Evolutionary conservation across 2,113 vertebrate species (phyloP).

Genomic region (Hippopotamus amphibius): DNA sequence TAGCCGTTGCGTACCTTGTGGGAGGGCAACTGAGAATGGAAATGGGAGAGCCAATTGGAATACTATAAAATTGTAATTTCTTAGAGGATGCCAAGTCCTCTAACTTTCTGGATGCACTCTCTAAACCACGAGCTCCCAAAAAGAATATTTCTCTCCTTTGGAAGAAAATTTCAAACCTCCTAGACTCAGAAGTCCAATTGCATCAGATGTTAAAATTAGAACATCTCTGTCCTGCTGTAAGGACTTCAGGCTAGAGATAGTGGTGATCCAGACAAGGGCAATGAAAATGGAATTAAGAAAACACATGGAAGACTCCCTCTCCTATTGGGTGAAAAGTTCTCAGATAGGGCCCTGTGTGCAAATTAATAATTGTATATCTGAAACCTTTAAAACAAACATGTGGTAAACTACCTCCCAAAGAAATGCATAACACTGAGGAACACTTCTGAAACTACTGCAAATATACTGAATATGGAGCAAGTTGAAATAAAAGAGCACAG

Average conservation of each 20-base stretch:
- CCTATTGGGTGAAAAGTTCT: background rate
- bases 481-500: background rate
- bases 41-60: background rate
- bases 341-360: background rate
- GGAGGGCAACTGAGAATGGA: background rate
- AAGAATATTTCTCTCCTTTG: conserved; percentile 35
- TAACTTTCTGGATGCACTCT: conserved; percentile 27
- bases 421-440: background rate
- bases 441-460: background rate
- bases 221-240: background rate
- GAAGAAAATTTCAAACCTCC: background rate
- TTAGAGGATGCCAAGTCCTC: background rate
- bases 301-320: background rate
- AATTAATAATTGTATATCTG: background rate
- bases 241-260: background rate
- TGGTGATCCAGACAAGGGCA: background rate
- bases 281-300: background rate
- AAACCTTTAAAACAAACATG: background rate
- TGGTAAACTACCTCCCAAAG: background rate
- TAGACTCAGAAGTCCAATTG: background rate
- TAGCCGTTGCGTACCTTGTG: background rate
- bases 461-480: background rate
- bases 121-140: background rate
- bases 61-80: background rate
- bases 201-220: conserved; percentile 18